Evolutionary conservation across 2,113 vertebrate species (phyloP).

Genomic region (Platysternon megacephalum): DNA sequence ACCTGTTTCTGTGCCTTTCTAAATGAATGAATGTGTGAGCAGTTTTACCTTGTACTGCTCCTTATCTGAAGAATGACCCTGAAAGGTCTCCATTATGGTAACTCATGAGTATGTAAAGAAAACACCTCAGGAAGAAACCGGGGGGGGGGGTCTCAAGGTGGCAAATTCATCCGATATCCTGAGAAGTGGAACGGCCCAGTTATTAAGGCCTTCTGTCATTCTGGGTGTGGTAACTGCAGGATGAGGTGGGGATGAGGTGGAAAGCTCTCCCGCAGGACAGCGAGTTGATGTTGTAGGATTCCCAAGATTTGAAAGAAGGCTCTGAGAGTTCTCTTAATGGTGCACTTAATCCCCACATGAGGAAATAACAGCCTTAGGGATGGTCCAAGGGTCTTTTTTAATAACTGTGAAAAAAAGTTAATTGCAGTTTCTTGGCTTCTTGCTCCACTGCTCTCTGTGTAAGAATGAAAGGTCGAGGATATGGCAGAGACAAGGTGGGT

Average conservation of each 20-base stretch:
- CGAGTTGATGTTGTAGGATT: neutral
- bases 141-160: accelerated
- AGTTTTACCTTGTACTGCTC: neutral
- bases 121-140: neutral
- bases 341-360: neutral
- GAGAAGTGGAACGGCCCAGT: no score
- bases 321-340: neutral
- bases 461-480: neutral
- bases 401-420: neutral
- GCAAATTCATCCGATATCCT: neutral
- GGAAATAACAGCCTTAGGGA: neutral
- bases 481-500: no score
- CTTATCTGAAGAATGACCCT: neutral
- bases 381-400: neutral
- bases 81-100: neutral
- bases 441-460: neutral
- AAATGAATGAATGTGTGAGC: neutral
- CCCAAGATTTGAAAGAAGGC: neutral
- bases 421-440: neutral
- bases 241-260: neutral
- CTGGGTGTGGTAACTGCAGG: neutral
- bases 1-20: neutral
- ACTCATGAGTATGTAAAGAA: neutral
- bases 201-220: neutral
- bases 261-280: neutral